Base-by-base conservation (phyloP, 2,113 vertebrate species). In the Agapornis roseicollis region DNA sequence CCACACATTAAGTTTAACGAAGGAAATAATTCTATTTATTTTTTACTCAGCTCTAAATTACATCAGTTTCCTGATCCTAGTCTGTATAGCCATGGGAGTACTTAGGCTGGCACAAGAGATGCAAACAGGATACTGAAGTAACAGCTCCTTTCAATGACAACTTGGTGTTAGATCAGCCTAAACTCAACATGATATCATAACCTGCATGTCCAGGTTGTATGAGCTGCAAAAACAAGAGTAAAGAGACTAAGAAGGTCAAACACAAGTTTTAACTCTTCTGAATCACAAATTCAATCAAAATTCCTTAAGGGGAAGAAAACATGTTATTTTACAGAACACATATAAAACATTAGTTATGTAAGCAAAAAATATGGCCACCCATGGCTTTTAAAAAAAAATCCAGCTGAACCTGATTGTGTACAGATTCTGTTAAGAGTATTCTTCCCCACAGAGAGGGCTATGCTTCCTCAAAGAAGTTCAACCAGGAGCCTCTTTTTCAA, bases 51-150 rank as follows among this genome's bases (percentile, higher is more conserved):
- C 44, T 77, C 58, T 70, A 28, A 89, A 89, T 91, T 69, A 93
- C 90, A 88, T 94, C 74, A 85, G 82, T 90, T 96, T 96, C 92
- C 92, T 83, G 74, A 83, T 56, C n/a, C 64, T 77, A 58, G 71
- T 80, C 71, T 82, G 52, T 23, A 77, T 1, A 93, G 85, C 31
- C 68, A 85, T 4, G 3, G 39, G 66, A 91, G 28, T 31, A 94
- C 44, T 91, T 52, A 31, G 49, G 41, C 68, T 90, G 82, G 87
- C 80, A 94, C 31, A 65, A 73, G 80, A 50, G 66, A 90, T 53
- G 37, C 74, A 82, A 93, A 96, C 66, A 94, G 88, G 88, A 96
- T 66, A 85, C 46, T 18, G 4, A 88, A 91, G 27, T 19, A 87
- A 81, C 50, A 87, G 69, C 6, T 70, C 35, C 17, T 55, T 85